These are phyloP conservation scores for Ochropleura leucogaster DNA, from an alignment of 2,888 invertebrate genomes.

Conservation along the genomic window DNA sequence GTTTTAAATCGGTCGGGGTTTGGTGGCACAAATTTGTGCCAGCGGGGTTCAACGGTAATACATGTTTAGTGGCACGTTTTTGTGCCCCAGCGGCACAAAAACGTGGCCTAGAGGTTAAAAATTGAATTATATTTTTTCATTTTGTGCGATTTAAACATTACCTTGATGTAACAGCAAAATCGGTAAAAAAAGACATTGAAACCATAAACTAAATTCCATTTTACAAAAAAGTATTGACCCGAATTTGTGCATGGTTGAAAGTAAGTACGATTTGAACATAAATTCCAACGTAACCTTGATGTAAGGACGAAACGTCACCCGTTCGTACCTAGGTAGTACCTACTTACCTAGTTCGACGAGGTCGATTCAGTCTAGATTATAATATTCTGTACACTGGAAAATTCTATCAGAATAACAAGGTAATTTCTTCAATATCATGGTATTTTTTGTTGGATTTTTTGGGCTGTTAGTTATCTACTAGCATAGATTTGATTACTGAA, in stretches of 20 bases:
- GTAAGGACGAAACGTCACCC: conserved; percentile 60
- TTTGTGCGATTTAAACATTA: too few species aligned
- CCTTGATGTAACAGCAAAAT: neutral
- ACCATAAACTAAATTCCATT: neutral
- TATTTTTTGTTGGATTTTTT: neutral
- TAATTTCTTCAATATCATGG: neutral
- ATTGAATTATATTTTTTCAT: too few species aligned
- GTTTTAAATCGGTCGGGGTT: too few species aligned
- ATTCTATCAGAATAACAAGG: neutral
- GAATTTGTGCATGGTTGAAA: conserved; percentile 25
- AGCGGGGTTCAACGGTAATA: too few species aligned
- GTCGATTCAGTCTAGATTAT: conserved; percentile 54
- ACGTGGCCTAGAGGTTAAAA: too few species aligned
- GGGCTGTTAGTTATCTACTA: neutral
- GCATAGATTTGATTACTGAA: neutral
- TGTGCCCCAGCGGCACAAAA: too few species aligned
- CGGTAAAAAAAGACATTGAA: neutral
- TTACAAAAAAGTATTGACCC: conserved; percentile 8
- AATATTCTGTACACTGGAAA: conserved; percentile 34
- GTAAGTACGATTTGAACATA: conserved; percentile 37
- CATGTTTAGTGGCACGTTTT: too few species aligned
- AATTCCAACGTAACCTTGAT: conserved; percentile 52
- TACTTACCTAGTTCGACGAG: conserved; percentile 59
- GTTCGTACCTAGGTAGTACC: conserved; percentile 47
- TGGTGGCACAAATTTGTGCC: too few species aligned